Evolutionary conservation across 2,888 invertebrate species (phyloP).

Genomic region (Nomada ferruginata): DNA sequence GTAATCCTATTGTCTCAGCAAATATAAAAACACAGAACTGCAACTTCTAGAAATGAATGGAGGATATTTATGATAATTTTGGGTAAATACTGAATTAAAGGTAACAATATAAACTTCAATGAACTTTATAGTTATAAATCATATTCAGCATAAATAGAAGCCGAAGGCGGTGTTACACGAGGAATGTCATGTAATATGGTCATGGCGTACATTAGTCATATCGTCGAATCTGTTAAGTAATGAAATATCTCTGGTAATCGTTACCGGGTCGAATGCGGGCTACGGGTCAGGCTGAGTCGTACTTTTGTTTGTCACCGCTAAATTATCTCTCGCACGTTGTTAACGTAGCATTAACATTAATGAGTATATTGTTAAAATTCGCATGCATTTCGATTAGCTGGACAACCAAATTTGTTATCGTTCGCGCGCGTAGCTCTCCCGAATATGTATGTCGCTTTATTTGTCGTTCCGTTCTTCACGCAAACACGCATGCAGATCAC

Average conservation of each 20-base stretch:
- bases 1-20: too few species aligned
- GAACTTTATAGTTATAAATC: too few species aligned
- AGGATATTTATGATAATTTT: too few species aligned
- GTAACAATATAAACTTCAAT: too few species aligned
- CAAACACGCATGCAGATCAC: constrained; percentile 35
- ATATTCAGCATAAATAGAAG: constrained; percentile 65
- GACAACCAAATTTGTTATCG: constrained; percentile 73
- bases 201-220: constrained; percentile 64
- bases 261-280: constrained; percentile 55
- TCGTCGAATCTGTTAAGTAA: constrained; percentile 74
- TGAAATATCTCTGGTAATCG: constrained; percentile 77
- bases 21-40: too few species aligned
- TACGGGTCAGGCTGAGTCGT: constrained; percentile 42
- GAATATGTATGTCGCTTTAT: constrained; percentile 27
- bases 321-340: constrained; percentile 73
- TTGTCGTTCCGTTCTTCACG: constrained; percentile 24
- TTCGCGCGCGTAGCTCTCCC: constrained; percentile 41
- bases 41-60: too few species aligned
- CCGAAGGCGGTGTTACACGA: constrained; percentile 66
- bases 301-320: constrained; percentile 74
- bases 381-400: constrained; percentile 77
- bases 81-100: too few species aligned
- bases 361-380: constrained; percentile 80
- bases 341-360: constrained; percentile 79
- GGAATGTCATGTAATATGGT: constrained; percentile 54